A percentile compares a stretch with the other conserved stretches of the same genome.
Conservation (phyloP, 2,888 invertebrate species). For the Acleris sparsana region DNA sequence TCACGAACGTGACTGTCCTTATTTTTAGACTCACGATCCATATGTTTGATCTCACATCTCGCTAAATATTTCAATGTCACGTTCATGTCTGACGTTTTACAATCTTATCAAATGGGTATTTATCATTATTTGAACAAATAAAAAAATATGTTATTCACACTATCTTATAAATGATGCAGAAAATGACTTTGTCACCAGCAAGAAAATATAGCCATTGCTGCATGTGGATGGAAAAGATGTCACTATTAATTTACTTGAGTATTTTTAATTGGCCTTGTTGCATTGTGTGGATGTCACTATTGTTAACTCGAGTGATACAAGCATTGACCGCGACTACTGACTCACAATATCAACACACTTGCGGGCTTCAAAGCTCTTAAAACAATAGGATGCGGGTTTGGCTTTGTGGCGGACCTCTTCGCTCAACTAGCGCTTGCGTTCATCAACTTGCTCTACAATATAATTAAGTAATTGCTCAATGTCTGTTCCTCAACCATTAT, state of each 20-base stretch:
- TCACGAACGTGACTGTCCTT: slow-evolving; percentile 7
- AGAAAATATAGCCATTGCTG: too few relatives aligned
- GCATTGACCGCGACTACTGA: slow-evolving; percentile 44
- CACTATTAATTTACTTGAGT: too few relatives aligned
- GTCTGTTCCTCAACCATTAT: slow-evolving; percentile 46
- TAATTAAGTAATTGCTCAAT: slow-evolving; percentile 60
- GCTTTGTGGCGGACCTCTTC: slow-evolving; percentile 52
- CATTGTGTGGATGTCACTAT: slow-evolving; percentile 36
- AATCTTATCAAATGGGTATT: neutral
- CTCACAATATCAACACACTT: slow-evolving; percentile 46
- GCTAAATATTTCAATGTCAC: neutral
- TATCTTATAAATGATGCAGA: too few relatives aligned
- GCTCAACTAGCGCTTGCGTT: slow-evolving; percentile 45
- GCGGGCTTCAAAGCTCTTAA: slow-evolving; percentile 59
- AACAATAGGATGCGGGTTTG: slow-evolving; percentile 72
- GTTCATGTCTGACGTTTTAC: neutral
- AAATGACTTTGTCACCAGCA: too few relatives aligned
- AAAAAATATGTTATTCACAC: too few relatives aligned
- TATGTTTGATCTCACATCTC: slow-evolving; percentile 2
- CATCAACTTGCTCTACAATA: slow-evolving; percentile 57
- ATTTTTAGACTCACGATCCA: slow-evolving; percentile 17
- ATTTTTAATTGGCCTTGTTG: slow-evolving; percentile 21
- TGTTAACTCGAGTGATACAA: slow-evolving; percentile 41
- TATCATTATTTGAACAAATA: too few relatives aligned
- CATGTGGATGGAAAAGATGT: too few relatives aligned